Conservation (phyloP, 2,888 invertebrate species). For the Hypomecis punctinalis region DNA sequence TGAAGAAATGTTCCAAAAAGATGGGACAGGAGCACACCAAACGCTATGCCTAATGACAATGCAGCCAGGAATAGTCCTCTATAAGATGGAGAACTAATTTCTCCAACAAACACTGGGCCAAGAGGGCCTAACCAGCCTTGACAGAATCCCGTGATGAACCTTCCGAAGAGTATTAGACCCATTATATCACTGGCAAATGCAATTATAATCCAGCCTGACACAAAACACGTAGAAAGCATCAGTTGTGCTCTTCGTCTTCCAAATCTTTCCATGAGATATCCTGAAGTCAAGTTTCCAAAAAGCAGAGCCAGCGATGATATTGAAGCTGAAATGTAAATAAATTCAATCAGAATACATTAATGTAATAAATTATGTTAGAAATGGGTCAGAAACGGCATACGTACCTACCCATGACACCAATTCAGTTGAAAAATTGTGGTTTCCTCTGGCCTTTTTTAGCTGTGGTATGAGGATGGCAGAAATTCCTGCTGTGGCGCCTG, state of each 20-base stretch:
- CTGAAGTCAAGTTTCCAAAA: constrained; percentile 86
- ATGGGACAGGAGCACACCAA: constrained; percentile 88
- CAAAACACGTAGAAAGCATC: constrained; percentile 79
- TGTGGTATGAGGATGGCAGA: constrained; percentile 88
- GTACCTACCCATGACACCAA: constrained; percentile 87
- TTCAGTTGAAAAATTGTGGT: constrained; percentile 73
- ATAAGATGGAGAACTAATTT: constrained; percentile 85
- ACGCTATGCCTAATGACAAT: constrained; percentile 86
- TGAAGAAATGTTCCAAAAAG: constrained; percentile 86
- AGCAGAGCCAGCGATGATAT: constrained; percentile 86
- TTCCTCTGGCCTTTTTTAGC: constrained; percentile 68
- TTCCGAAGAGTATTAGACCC: constrained; percentile 78
- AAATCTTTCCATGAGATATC: constrained; percentile 85
- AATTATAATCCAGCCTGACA: constrained; percentile 86
- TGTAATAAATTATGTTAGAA: no score
- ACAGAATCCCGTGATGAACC: constrained; percentile 84
- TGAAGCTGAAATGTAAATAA: constrained; percentile 79
- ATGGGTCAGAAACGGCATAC: constrained; percentile 47
- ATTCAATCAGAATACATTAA: not conserved
- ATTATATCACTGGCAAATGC: constrained; percentile 78
- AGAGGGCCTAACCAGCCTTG: constrained; percentile 85
- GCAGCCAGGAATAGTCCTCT: constrained; percentile 87
- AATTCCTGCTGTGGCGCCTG: constrained; percentile 87
- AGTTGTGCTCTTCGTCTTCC: constrained; percentile 85
- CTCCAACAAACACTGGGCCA: constrained; percentile 85